Conservation (phyloP, 2,888 invertebrate genomes). For the Eristalis tenax region DNA sequence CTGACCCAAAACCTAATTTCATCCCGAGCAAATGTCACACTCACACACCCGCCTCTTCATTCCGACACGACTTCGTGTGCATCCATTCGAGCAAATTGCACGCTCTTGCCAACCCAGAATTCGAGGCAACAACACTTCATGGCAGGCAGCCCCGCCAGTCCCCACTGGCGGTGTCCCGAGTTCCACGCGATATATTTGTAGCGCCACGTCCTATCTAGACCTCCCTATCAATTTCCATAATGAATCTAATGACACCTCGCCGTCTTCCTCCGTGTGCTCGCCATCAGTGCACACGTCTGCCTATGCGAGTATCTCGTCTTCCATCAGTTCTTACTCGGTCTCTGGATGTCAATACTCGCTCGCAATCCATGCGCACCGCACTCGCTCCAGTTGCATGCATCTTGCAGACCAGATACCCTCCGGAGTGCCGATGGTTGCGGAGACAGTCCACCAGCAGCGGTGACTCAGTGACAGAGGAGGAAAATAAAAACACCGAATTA, state of each 20-base stretch:
- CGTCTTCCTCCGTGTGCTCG: neutral
- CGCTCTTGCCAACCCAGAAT: conserved; percentile 30
- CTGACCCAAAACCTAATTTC: neutral
- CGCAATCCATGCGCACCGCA: no score
- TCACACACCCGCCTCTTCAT: neutral
- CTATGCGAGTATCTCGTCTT: neutral
- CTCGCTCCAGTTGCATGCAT: conserved; percentile 17
- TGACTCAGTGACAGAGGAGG: neutral
- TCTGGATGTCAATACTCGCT: conserved; percentile 23
- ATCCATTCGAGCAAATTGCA: conserved; percentile 31
- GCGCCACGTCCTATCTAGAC: conserved; percentile 50
- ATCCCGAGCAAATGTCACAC: neutral
- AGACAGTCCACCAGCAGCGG: neutral
- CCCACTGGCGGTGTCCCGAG: neutral
- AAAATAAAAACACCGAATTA: neutral
- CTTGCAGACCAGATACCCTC: conserved; percentile 2
- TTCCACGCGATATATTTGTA: conserved; percentile 25
- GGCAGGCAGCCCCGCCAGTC: conserved; percentile 26
- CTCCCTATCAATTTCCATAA: conserved; percentile 52
- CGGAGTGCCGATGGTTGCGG: neutral
- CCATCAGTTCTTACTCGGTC: conserved; percentile 6
- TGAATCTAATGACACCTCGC: conserved; percentile 46
- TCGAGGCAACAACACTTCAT: conserved; percentile 21
- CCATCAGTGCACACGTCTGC: neutral
- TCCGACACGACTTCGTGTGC: neutral